These are phyloP conservation scores for Luffia ferchaultella DNA, from an alignment of 2,888 invertebrate genomes.

Conservation along the genomic window DNA sequence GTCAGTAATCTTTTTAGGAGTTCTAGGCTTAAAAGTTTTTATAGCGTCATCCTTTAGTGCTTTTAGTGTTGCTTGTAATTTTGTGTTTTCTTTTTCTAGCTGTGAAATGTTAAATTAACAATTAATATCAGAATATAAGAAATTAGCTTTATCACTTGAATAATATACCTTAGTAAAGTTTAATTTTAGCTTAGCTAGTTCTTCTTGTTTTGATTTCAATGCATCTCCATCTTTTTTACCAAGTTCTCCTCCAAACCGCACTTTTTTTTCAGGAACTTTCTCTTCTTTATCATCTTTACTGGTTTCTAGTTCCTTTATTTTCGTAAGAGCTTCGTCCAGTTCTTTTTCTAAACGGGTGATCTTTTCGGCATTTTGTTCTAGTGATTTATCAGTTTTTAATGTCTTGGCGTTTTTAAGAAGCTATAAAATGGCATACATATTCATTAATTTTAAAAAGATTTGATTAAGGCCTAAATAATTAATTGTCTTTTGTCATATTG, in stretches of 20 bases:
- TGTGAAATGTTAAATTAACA: slow-evolving; percentile 19
- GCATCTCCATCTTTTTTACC: slow-evolving; percentile 47
- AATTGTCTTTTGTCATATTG: too few species aligned
- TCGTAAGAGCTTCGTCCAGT: slow-evolving; percentile 65
- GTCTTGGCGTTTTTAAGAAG: slow-evolving; percentile 64
- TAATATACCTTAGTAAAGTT: slow-evolving; percentile 45
- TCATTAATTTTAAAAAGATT: neutral
- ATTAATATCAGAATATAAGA: neutral
- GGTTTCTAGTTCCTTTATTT: slow-evolving; percentile 63
- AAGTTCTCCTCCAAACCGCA: slow-evolving; percentile 45
- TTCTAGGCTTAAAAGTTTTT: slow-evolving; percentile 72
- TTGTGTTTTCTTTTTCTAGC: slow-evolving; percentile 72
- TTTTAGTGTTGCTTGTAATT: slow-evolving; percentile 71
- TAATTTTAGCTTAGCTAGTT: slow-evolving; percentile 64
- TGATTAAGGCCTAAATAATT: neutral
- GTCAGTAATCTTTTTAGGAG: slow-evolving; percentile 78
- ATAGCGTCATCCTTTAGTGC: slow-evolving; percentile 71
- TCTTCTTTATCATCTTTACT: slow-evolving; percentile 51
- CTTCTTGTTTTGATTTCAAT: slow-evolving; percentile 53
- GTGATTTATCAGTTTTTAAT: slow-evolving; percentile 58
- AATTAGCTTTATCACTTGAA: neutral
- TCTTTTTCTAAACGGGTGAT: slow-evolving; percentile 70
- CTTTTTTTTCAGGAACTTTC: slow-evolving; percentile 50
- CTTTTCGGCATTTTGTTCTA: slow-evolving; percentile 68
- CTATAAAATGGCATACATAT: slow-evolving; percentile 25